Evolutionary conservation across 2,888 invertebrate species (phyloP), one percentile per base, ranked within the genome.

Genomic region (Argynnis bischoffii): DNA sequence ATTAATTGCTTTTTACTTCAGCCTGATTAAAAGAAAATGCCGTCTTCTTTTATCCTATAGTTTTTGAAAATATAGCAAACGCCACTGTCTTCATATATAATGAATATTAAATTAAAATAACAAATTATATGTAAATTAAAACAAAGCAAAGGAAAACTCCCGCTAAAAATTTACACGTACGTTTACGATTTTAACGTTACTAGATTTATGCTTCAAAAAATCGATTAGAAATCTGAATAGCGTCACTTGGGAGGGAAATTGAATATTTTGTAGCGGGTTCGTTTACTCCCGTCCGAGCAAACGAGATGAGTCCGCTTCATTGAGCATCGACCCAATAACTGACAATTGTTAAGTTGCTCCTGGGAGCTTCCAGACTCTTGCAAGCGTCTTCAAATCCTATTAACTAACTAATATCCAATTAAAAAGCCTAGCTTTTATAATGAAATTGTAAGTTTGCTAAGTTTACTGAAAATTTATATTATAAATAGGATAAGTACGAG

Each of bases 261-360:
- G 70, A 72, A 76, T 74, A 73, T 75, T 74, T 73, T 67, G 72
- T 66, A 69, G 70, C 71, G 67, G 72, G 75, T 76, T 74, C 74
- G 73, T 75, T 76, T 70, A 64, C 70, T 68, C 70, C 61, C 69
- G 66, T 64, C 70, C 70, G 70, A 63, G 71, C 69, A 72, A 76
- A 76, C 72, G 74, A 74, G 74, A 74, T 74, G 72, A 74, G 64
- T 70, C 63, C 72, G 69, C 74, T 73, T 74, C 76, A 75, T 75
- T 76, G 76, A 56, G 69, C 64, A 67, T 69, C 68, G 68, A 70
- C 71, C 71, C 72, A 74, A 70, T 73, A 76, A 71, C 69, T 63
- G 64, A 69, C 75, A 73, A 74, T 73, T 72, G 74, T 72, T 70
- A 71, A 67, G 67, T 68, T 63, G 69, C 74, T 64, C 71, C 31